Base-by-base conservation (phyloP, 2,113 vertebrate species). In the Myrmophylax atrothorax region DNA sequence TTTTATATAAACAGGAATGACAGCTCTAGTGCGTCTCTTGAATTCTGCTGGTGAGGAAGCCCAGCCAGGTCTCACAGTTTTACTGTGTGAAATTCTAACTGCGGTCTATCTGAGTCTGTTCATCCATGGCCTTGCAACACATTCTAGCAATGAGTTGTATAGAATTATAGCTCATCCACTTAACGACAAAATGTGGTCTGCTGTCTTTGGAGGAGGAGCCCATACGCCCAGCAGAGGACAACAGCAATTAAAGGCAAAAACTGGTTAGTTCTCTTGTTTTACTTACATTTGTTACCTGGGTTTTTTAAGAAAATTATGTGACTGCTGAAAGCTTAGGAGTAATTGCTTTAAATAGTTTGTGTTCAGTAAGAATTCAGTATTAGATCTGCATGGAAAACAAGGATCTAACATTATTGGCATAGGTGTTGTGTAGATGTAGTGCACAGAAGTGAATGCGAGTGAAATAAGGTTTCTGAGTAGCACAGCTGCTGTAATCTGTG, bases 71-170 rank as follows among this genome's bases (percentile, higher is more conserved):
- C 98, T 99, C 73, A 98, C 99, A 7, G 95, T 99, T 96, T 97
- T 99, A 69, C 98, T 99, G 46, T 99, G 99, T 93, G 99, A 99
- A 98, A 98, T 99, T 97, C 98, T 99, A 80, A 99, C 99, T 58
- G 99, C 99, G 0, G 98, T 99, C 42, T 99, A 98, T 97, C 98
- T 99, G 93, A 99, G 99, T 95, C 98, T 99, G 25, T 99, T 99
- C 96, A 99, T 99, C 90, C 99, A 99, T 93, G 99, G 99, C 88
- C 97, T 99, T 93, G 99, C 99, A 96, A 99, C 99, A 62, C 99
- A 99, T 98, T 99, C 99, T 80, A 99, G 99, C 97, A 99, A 98
- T 62, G 99, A 99, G 92, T 97, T 99, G 26, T 99, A 99, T 93
- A 99, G 99, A 91, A 98, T 99, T 77, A 97, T 99, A 88, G 98